Evolutionary conservation across 2,888 invertebrate species (phyloP).

Genomic region (Cephus rjabovi): DNA sequence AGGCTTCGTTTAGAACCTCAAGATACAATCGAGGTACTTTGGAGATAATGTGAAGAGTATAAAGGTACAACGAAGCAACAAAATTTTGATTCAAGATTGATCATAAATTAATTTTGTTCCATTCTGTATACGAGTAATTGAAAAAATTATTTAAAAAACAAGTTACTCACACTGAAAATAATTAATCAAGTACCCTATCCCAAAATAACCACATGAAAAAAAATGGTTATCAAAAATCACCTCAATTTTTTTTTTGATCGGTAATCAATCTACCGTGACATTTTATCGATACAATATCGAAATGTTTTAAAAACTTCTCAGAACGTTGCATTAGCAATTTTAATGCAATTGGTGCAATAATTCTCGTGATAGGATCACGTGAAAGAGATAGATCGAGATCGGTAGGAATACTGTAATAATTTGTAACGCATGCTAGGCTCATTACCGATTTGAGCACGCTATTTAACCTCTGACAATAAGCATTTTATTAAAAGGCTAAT

Average conservation of each 20-base stretch:
- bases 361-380: not conserved
- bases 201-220: too few relatives aligned
- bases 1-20: too few relatives aligned
- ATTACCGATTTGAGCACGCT: conserved; percentile 21
- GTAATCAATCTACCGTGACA: not conserved
- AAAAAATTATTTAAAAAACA: too few relatives aligned
- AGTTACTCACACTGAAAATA: too few relatives aligned
- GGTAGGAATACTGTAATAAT: not conserved
- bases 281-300: not conserved
- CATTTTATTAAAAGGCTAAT: not conserved
- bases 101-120: not conserved
- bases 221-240: not conserved
- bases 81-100: not conserved
- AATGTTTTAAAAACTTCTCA: not conserved
- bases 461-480: conserved; percentile 37
- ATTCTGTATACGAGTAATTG: not conserved
- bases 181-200: too few relatives aligned
- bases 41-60: too few relatives aligned
- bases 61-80: too few relatives aligned
- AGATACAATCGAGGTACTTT: too few relatives aligned
- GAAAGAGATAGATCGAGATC: not conserved
- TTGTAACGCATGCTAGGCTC: not conserved
- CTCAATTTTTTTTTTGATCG: not conserved
- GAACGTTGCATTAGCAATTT: not conserved
- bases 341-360: not conserved